A percentile compares a stretch with the other conserved stretches of the same genome.
phyloP scores from a whole-genome alignment of 2,797 vertebrate genomes.

The Hipposideros larvatus region DNA sequence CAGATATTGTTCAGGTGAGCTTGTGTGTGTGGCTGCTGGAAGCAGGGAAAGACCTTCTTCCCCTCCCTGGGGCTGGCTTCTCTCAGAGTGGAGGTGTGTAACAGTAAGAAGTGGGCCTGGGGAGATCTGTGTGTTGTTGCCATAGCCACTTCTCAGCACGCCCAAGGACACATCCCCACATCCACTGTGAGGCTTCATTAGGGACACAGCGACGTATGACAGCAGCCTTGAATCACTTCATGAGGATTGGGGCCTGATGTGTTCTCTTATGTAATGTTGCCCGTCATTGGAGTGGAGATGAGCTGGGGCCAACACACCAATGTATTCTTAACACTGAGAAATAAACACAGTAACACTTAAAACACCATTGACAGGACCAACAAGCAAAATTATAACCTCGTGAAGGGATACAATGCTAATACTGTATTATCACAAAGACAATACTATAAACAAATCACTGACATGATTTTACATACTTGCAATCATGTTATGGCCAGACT shows the following conservation, averaged over 20 bases:
- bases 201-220: background rate
- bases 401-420: background rate
- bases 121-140: background rate
- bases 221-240: background rate
- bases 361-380: background rate
- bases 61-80: background rate
- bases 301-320: background rate
- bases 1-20: background rate
- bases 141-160: background rate
- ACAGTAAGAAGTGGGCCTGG: background rate
- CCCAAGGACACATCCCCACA: background rate
- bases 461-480: background rate
- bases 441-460: background rate
- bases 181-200: background rate
- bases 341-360: background rate
- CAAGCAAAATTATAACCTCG: background rate
- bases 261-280: background rate
- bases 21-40: background rate
- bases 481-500: background rate
- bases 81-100: accelerated
- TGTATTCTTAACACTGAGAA: background rate
- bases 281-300: background rate
- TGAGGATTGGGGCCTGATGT: background rate
- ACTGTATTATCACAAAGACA: background rate
- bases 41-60: background rate